Conservation (phyloP, 2,113 vertebrate species). For the Gymnocephalus cernua region DNA sequence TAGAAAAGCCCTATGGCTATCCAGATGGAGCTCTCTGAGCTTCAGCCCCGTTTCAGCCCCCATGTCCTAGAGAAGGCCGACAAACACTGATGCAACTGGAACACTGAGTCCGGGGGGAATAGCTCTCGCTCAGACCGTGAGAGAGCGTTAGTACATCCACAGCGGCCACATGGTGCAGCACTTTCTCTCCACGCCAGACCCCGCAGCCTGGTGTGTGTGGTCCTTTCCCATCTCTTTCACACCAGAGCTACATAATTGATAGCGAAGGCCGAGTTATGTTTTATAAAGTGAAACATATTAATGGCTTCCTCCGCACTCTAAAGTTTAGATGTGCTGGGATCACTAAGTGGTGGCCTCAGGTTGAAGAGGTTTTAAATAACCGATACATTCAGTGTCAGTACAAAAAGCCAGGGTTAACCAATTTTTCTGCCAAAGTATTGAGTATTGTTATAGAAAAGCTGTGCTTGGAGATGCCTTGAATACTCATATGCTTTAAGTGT, state of each 20-base stretch:
- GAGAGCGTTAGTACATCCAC: slow-evolving; percentile 67
- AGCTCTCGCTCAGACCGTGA: slow-evolving; percentile 72
- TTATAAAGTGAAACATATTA: slow-evolving; percentile 73
- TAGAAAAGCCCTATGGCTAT: slow-evolving; percentile 61
- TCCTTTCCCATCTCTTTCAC: slow-evolving; percentile 54
- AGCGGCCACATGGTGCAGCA: slow-evolving; percentile 70
- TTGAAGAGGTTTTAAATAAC: slow-evolving; percentile 67
- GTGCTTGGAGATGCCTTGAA: slow-evolving; percentile 7
- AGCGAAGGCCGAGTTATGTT: slow-evolving; percentile 66
- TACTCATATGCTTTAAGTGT: slow-evolving; percentile 4
- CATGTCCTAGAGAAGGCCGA: slow-evolving; percentile 68
- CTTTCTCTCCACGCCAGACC: slow-evolving; percentile 48
- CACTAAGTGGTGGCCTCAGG: slow-evolving; percentile 49
- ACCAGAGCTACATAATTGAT: slow-evolving; percentile 78
- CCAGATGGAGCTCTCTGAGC: slow-evolving; percentile 68
- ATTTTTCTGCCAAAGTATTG: slow-evolving; percentile 54
- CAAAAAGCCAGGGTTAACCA: slow-evolving; percentile 45
- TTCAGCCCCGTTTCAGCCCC: slow-evolving; percentile 67
- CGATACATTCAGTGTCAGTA: slow-evolving; percentile 34
- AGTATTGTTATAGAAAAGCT: slow-evolving; percentile 9
- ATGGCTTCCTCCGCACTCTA: slow-evolving; percentile 56
- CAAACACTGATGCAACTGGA: slow-evolving; percentile 78
- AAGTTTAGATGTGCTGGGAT: slow-evolving; percentile 52
- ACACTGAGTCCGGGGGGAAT: slow-evolving; percentile 74
- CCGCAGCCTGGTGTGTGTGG: slow-evolving; percentile 57